phyloP scores from a whole-genome alignment of 2,888 invertebrate genomes.

The Drosophila meridionalis region DNA sequence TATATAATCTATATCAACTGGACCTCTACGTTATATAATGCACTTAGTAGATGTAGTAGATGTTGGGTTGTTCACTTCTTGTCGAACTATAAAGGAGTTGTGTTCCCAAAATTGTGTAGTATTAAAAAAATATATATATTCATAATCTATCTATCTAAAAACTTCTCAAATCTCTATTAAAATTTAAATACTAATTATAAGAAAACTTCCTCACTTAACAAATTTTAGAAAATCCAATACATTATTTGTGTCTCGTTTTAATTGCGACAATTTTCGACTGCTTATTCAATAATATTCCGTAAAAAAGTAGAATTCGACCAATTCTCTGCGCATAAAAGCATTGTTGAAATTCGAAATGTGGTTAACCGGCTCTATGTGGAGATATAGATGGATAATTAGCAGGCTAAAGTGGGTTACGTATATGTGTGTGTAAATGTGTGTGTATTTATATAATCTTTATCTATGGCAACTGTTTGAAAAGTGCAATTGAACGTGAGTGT shows the following conservation, averaged over 20 bases:
- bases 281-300: neutral
- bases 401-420: constrained; percentile 4
- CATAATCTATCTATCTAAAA: too few species aligned
- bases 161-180: too few species aligned
- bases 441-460: constrained; percentile 20
- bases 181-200: too few species aligned
- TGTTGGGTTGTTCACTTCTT: too few species aligned
- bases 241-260: neutral
- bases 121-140: too few species aligned
- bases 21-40: too few species aligned
- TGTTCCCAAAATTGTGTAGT: too few species aligned
- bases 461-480: constrained; percentile 32
- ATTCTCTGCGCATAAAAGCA: constrained; percentile 6
- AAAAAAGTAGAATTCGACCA: neutral
- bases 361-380: constrained; percentile 16
- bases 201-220: neutral
- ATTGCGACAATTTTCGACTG: neutral
- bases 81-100: too few species aligned
- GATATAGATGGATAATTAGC: constrained; percentile 44
- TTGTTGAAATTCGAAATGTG: constrained; percentile 20
- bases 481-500: constrained; percentile 26
- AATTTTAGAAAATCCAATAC: neutral
- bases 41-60: too few species aligned
- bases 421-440: neutral
- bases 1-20: too few species aligned